Conservation (phyloP, 2,113 vertebrate genomes). For the Argyrosomus japonicus region DNA sequence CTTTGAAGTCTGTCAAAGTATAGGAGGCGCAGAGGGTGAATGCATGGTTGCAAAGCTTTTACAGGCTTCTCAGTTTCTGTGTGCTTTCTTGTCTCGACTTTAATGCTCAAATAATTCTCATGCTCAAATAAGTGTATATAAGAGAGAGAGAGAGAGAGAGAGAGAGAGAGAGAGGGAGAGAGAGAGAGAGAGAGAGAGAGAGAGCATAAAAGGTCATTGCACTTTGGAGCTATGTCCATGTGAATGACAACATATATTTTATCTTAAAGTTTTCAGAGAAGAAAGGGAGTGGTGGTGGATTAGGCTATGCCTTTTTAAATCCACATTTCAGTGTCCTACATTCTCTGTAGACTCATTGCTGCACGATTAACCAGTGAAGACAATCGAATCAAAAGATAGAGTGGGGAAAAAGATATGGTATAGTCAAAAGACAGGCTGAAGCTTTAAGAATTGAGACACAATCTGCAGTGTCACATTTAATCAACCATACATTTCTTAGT, state of each 20-base stretch:
- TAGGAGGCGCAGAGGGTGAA: conserved; percentile 27
- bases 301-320: background rate
- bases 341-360: background rate
- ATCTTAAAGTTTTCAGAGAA: conserved; percentile 4
- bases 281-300: background rate
- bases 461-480: conserved; percentile 10
- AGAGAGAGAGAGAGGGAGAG: background rate
- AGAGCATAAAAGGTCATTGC: background rate
- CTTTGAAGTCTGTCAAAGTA: conserved; percentile 68
- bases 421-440: background rate
- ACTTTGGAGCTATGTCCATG: background rate
- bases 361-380: background rate
- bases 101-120: background rate
- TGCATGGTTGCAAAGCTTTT: conserved; percentile 16
- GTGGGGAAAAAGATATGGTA: background rate
- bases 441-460: background rate
- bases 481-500: background rate
- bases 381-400: background rate
- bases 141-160: background rate
- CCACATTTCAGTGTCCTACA: background rate
- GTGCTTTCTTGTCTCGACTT: conserved; percentile 7
- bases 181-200: background rate
- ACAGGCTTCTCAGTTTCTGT: conserved; percentile 5
- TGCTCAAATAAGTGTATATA: background rate
- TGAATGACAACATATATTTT: conserved; percentile 1